phyloP scores from a whole-genome alignment of 2,113 vertebrate genomes.

The Noctilio leporinus region DNA sequence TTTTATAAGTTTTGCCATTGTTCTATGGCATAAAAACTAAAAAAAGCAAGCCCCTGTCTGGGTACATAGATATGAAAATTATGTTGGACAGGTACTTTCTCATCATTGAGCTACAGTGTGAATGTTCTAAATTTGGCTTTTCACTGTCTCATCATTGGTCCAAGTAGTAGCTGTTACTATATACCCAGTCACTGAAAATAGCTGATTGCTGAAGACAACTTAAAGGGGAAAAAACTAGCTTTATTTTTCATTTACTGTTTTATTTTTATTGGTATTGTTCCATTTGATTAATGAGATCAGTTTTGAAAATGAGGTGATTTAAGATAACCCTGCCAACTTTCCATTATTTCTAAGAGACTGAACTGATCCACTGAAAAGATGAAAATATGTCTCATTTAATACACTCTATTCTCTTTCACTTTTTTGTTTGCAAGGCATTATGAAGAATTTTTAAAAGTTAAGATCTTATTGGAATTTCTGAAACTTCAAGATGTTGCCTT shows the following conservation, averaged over 20 bases:
- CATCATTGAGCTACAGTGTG: not conserved
- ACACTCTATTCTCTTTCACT: not conserved
- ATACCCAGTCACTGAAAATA: slow-evolving; percentile 21
- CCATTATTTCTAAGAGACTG: not conserved
- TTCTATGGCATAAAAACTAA: slow-evolving; percentile 20
- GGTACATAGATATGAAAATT: slow-evolving; percentile 42
- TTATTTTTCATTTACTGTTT: slow-evolving; percentile 25
- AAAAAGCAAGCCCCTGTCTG: slow-evolving; percentile 12
- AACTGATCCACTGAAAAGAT: not conserved
- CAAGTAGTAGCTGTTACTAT: not conserved
- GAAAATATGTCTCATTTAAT: not conserved
- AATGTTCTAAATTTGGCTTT: slow-evolving; percentile 48
- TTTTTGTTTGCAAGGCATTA: not conserved
- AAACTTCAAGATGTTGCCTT: not conserved
- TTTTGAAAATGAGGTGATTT: not conserved
- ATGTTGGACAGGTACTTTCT: slow-evolving; percentile 33
- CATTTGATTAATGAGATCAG: not conserved
- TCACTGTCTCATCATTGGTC: not conserved
- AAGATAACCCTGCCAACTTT: not conserved
- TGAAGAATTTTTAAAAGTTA: not conserved
- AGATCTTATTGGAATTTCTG: not conserved
- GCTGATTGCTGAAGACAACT: not conserved
- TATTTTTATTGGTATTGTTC: not conserved
- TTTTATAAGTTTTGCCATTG: slow-evolving; percentile 17
- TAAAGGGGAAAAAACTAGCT: not conserved